Evolutionary conservation across 2,113 vertebrate genomes (phyloP), one percentile per base, ranked within the genome.

Genomic region (Hippoglossus stenolepis): DNA sequence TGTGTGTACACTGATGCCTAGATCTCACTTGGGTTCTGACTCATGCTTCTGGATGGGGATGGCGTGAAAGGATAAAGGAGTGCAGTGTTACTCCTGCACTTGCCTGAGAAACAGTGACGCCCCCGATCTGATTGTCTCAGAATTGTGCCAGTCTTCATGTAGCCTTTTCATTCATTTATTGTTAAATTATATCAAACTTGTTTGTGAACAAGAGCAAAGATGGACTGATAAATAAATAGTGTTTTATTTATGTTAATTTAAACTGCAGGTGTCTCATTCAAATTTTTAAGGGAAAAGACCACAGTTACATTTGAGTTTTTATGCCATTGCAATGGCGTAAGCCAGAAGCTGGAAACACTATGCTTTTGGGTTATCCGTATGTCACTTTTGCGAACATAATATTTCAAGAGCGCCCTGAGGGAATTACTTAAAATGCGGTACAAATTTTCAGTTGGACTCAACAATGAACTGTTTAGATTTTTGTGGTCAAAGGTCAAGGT

Each of bases 131-230:
- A 94, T 93, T 94, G 90, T 94, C 90, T 92, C 89, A 73, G 78
- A 86, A 89, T 96, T 94, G 95, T 96, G 94, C 95, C 96, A 96
- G 95, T 94, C 91, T 90, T 94, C 77, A 90, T 90, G 82, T 91
- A 93, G 93, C 90, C 93, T 95, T 90, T 89, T 87, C 84, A 93
- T 73, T 84, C 86, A 90, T 87, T 75, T 87, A 74, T 92, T 87
- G 87, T 90, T 93, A 93, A 89, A 91, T 93, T 91, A 93, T 94
- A 93, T 94, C 90, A 88, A 92, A 93, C 40, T 83, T 91, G 92
- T 94, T 94, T 94, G 78, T 88, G 80, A 89, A 88, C 85, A 82
- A 84, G 71, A 77, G 56, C 38, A 86, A 87, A 81, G 75, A 86
- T 28, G 79, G 70, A 89, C 73, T 83, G n/a, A 85, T 64, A 21